A percentile compares a stretch with the other conserved stretches of the same genome.
Conservation (phyloP, 2,797 vertebrate species). For the Enoplosus armatus region DNA sequence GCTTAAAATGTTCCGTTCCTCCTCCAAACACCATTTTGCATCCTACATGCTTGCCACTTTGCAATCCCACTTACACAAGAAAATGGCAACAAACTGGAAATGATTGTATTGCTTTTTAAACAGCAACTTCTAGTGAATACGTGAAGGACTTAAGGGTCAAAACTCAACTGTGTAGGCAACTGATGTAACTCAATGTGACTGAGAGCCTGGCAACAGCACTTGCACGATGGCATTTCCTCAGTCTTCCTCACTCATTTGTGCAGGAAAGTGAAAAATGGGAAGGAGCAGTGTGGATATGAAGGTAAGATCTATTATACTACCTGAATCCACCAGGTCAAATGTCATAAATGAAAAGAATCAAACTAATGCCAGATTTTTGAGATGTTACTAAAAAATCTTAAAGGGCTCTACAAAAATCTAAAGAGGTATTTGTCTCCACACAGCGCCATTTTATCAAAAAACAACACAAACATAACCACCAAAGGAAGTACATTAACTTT, state of each 20-base stretch:
- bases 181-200: neutral
- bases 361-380: neutral
- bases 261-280: neutral
- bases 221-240: constrained; percentile 26
- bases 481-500: constrained; percentile 42
- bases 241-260: constrained; percentile 28
- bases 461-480: constrained; percentile 43
- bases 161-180: neutral
- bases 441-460: neutral
- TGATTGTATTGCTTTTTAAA: constrained; percentile 36
- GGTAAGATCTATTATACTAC: neutral
- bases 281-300: constrained; percentile 3
- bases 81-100: constrained; percentile 46
- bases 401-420: constrained; percentile 8
- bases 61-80: constrained; percentile 29
- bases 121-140: constrained; percentile 19
- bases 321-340: constrained; percentile 13
- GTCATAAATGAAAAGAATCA: constrained; percentile 16
- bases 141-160: constrained; percentile 18
- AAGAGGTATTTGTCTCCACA: constrained; percentile 13
- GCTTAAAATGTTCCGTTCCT: constrained; percentile 28
- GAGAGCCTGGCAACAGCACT: constrained; percentile 20
- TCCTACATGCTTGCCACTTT: constrained; percentile 11
- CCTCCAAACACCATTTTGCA: constrained; percentile 22
- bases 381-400: constrained; percentile 10